Percentiles rank a stretch among this genome's conserved stretches.
These are phyloP conservation scores for Drosophila orena DNA, from an alignment of 1,140 invertebrate genomes.

Conservation along the genomic window DNA sequence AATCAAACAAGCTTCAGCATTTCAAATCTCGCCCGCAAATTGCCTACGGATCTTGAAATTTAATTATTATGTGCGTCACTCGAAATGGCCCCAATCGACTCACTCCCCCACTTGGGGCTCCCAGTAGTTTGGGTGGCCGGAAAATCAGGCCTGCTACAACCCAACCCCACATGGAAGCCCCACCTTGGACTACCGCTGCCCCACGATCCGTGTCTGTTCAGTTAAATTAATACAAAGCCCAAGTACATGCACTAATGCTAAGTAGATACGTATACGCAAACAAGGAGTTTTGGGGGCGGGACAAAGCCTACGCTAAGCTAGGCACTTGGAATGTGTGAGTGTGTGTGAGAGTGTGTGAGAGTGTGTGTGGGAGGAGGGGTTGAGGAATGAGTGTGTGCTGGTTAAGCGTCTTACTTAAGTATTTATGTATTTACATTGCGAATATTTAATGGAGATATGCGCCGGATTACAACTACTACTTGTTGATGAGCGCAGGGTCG, in stretches of 20 bases:
- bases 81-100: conserved; percentile 33
- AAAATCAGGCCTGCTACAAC: conserved; percentile 8
- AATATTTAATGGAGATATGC: conserved; percentile 80
- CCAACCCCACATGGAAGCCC: background rate
- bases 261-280: conserved; percentile 59
- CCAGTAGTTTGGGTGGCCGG: conserved; percentile 21
- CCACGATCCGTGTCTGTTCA: conserved; percentile 49
- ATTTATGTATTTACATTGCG: conserved; percentile 83
- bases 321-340: conserved; percentile 50
- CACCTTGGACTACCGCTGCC: conserved; percentile 3
- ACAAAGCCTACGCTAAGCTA: conserved; percentile 67
- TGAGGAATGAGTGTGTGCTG: conserved; percentile 33
- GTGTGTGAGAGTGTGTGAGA: conserved; percentile 1
- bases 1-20: conserved; percentile 11
- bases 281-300: conserved; percentile 13
- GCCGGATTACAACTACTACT: conserved; percentile 77
- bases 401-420: conserved; percentile 79
- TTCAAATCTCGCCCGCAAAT: conserved; percentile 27
- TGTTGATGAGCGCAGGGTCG: background rate
- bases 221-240: conserved; percentile 80
- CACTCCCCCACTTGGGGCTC: conserved; percentile 34
- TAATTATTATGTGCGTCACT: conserved; percentile 45
- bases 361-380: conserved; percentile 14
- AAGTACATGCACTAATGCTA: conserved; percentile 76
- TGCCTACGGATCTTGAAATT: conserved; percentile 39